These are phyloP conservation scores for Phoeniculus purpureus DNA, from an alignment of 2,797 vertebrate species.

Conservation along the genomic window DNA sequence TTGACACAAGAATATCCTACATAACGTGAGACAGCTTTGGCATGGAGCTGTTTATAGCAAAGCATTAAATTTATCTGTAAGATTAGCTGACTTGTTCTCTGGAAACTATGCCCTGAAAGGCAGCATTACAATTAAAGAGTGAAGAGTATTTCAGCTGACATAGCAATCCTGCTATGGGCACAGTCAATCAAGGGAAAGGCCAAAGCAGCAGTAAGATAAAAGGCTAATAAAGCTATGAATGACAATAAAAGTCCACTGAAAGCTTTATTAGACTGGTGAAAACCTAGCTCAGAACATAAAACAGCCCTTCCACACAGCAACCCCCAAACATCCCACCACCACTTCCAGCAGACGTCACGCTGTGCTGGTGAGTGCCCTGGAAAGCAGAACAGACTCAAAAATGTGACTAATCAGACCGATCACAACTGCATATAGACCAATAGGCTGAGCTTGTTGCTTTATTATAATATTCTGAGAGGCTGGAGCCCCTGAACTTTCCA, in stretches of 20 bases:
- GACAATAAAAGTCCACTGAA: conserved; percentile 66
- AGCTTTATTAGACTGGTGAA: conserved; percentile 66
- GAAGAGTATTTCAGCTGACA: conserved; percentile 60
- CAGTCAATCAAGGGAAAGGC: conserved; percentile 63
- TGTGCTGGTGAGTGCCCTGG: background rate
- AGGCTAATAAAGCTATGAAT: conserved; percentile 62
- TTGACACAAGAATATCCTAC: background rate
- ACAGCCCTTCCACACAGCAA: background rate
- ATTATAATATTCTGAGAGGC: background rate
- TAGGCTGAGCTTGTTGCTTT: background rate
- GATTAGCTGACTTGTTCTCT: conserved; percentile 1
- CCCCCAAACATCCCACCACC: background rate
- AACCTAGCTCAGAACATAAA: conserved; percentile 36
- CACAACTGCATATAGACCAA: background rate
- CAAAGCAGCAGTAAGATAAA: conserved; percentile 68
- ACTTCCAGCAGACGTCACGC: background rate
- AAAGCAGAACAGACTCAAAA: background rate
- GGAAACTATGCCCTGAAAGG: conserved; percentile 42
- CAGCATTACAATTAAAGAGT: conserved; percentile 50
- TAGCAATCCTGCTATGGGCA: conserved; percentile 48
- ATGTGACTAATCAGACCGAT: background rate
- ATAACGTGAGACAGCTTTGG: background rate
- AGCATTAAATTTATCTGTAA: conserved; percentile 1
- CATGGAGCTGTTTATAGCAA: conserved; percentile 20
- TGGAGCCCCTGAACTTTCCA: background rate